These are phyloP conservation scores for Zaprionus nigranus DNA, from an alignment of 1,140 invertebrate species.

Conservation along the genomic window DNA sequence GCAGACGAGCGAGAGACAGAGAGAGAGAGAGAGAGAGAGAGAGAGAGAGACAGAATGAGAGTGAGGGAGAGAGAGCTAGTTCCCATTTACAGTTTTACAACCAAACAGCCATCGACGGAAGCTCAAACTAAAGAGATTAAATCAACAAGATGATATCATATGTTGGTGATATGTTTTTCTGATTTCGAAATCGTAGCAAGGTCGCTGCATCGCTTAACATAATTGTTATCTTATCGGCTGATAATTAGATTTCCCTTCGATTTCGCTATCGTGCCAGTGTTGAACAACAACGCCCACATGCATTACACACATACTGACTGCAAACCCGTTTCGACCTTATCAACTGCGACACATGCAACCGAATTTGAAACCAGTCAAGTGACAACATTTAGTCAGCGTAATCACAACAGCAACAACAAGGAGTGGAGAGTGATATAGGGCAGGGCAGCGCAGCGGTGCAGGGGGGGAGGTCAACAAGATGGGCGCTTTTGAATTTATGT, in stretches of 20 bases:
- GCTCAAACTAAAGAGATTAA: background rate
- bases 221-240: slow-evolving; percentile 34
- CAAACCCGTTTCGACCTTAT: slow-evolving; percentile 47
- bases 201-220: slow-evolving; percentile 23
- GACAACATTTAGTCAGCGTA: slow-evolving; percentile 66
- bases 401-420: slow-evolving; percentile 41
- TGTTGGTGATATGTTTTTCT: background rate
- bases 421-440: background rate
- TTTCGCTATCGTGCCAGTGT: slow-evolving; percentile 30
- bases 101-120: background rate
- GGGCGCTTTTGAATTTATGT: slow-evolving; percentile 75
- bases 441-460: background rate
- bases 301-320: background rate
- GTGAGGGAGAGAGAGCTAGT: no score
- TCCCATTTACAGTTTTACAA: background rate
- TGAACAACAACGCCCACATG: slow-evolving; percentile 41
- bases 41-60: no score
- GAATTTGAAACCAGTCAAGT: slow-evolving; percentile 66
- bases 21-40: no score
- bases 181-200: slow-evolving; percentile 12
- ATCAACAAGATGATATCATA: background rate
- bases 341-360: slow-evolving; percentile 44
- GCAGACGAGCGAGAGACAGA: no score
- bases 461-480: slow-evolving; percentile 6
- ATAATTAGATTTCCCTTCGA: slow-evolving; percentile 35